phyloP scores from a whole-genome alignment of 2,113 vertebrate genomes.

The Chunga burmeisteri region DNA sequence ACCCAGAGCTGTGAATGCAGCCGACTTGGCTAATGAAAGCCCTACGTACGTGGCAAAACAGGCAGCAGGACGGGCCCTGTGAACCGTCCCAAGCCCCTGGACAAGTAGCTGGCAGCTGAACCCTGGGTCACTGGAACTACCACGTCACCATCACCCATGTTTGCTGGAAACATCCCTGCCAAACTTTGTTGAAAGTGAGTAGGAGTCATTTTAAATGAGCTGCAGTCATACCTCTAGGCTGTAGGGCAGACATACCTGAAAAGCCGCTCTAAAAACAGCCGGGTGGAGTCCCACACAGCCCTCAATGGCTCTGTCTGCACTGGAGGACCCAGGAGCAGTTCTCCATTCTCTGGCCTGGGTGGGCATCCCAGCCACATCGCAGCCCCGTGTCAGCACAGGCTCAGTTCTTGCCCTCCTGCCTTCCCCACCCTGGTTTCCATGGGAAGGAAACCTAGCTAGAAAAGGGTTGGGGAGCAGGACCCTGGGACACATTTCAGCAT shows the following conservation, averaged over 20 bases:
- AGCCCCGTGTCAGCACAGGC: neutral
- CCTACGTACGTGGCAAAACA: neutral
- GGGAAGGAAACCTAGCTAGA: neutral
- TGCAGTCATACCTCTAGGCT: constrained; percentile 14
- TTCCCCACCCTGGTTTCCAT: neutral
- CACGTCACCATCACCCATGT: fast-evolving
- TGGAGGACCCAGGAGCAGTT: neutral
- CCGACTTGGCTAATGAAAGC: neutral
- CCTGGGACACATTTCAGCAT: neutral
- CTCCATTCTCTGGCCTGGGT: neutral
- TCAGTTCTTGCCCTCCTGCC: neutral
- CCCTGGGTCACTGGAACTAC: neutral
- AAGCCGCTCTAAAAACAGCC: neutral
- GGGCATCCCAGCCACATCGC: neutral
- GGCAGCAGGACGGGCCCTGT: neutral
- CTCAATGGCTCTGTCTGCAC: neutral
- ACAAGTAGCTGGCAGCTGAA: neutral
- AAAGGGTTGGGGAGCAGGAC: neutral
- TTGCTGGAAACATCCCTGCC: neutral
- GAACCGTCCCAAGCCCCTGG: neutral
- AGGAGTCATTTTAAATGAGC: constrained; percentile 3
- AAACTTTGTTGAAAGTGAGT: neutral
- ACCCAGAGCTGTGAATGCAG: neutral
- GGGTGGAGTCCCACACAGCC: neutral
- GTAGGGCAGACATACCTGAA: constrained; percentile 48